phyloP scores from a whole-genome alignment of 1,140 invertebrate genomes.

The Halictus rubicundus region DNA sequence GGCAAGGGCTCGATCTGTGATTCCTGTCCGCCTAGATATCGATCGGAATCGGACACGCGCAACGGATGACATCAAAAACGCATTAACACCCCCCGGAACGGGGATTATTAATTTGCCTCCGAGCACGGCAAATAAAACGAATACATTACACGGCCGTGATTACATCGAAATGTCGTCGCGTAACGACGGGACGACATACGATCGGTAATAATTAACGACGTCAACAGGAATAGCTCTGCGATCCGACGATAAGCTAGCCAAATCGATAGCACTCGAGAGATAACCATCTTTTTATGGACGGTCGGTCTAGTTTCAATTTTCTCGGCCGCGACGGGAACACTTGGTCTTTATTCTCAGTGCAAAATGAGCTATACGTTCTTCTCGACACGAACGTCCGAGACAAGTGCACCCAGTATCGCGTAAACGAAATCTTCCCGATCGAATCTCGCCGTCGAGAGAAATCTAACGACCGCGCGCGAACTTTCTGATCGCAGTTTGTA shows the following conservation, averaged over 20 bases:
- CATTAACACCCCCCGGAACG: neutral
- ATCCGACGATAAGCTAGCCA: too few species aligned
- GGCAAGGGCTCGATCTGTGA: neutral
- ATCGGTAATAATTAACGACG: conserved; percentile 39
- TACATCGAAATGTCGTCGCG: conserved; percentile 53
- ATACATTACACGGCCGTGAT: conserved; percentile 27
- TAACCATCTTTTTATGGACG: conserved; percentile 8
- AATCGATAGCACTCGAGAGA: neutral
- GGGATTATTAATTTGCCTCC: neutral
- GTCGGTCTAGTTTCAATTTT: conserved; percentile 31
- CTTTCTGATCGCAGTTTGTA: neutral
- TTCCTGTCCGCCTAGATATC: neutral
- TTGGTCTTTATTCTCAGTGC: too few species aligned
- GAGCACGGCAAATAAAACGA: conserved; percentile 33
- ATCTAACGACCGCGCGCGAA: too few species aligned
- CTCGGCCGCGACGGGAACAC: neutral
- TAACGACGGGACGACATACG: conserved; percentile 32
- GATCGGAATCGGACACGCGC: neutral
- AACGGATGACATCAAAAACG: conserved; percentile 23
- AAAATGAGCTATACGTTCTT: too few species aligned
- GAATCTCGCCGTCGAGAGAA: too few species aligned
- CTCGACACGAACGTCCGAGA: too few species aligned
- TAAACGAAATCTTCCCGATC: too few species aligned
- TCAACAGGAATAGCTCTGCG: too few species aligned
- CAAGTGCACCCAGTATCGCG: too few species aligned